A percentile compares a stretch with the other conserved stretches of the same genome.
phyloP scores from a whole-genome alignment of 2,888 invertebrate genomes.

The Nephrotoma guestfalica region DNA sequence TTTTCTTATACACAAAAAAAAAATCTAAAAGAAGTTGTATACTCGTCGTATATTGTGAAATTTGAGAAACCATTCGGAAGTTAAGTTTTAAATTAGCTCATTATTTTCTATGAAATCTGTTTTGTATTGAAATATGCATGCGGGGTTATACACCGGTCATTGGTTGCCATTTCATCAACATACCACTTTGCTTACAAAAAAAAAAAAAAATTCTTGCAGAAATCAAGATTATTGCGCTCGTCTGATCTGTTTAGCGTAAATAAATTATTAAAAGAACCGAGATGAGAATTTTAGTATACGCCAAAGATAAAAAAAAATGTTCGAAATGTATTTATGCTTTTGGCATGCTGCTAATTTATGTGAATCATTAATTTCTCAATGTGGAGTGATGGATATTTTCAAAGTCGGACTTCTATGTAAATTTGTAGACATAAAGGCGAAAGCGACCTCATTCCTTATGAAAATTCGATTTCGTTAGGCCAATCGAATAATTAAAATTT shows the following conservation, averaged over 20 bases:
- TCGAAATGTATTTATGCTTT: not conserved
- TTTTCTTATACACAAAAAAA: not conserved
- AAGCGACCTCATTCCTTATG: too few relatives aligned
- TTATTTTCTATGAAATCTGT: not conserved
- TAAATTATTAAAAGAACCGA: not conserved
- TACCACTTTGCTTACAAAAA: not conserved
- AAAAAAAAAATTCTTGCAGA: not conserved
- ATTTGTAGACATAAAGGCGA: too few relatives aligned
- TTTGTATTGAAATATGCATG: too few relatives aligned
- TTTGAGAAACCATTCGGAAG: not conserved
- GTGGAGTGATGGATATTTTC: not conserved
- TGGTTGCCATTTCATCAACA: not conserved
- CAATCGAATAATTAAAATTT: too few relatives aligned
- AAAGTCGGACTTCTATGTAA: too few relatives aligned
- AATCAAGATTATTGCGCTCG: not conserved
- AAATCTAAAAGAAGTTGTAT: not conserved
- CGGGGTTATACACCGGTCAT: not conserved
- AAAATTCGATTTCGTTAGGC: too few relatives aligned
- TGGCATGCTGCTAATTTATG: not conserved
- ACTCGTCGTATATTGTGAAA: not conserved
- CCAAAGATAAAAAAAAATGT: not conserved
- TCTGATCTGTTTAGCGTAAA: not conserved
- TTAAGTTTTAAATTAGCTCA: not conserved
- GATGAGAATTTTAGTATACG: not conserved
- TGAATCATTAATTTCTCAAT: not conserved